Conservation (phyloP, 1,140 invertebrate genomes). For the Eciton burchellii region DNA sequence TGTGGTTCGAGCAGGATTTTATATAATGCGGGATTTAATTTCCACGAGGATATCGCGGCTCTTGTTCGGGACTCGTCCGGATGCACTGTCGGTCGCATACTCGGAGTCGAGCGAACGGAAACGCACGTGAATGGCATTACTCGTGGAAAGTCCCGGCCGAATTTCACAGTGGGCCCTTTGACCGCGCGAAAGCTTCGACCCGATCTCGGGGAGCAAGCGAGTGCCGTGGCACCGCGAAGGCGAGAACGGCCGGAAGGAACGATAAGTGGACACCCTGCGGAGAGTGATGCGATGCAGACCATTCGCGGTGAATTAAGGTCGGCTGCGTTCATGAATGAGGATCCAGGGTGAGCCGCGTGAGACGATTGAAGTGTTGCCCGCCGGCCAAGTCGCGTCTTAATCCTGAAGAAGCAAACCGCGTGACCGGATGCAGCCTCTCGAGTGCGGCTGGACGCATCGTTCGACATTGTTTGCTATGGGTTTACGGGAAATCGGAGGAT, state of each 20-base stretch:
- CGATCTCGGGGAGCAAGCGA: constrained; percentile 23
- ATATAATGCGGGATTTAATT: background rate
- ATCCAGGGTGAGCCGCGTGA: constrained; percentile 20
- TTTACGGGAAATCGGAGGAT: constrained; percentile 35
- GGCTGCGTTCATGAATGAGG: constrained; percentile 58
- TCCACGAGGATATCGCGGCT: background rate
- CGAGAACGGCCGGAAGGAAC: constrained; percentile 65
- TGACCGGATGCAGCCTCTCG: constrained; percentile 59
- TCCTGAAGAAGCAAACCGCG: constrained; percentile 25
- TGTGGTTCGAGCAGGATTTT: no score
- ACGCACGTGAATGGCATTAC: constrained; percentile 58
- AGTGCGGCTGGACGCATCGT: constrained; percentile 28
- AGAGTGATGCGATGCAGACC: constrained; percentile 67
- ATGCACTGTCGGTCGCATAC: background rate
- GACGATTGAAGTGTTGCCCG: constrained; percentile 35
- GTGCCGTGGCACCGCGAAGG: constrained; percentile 49
- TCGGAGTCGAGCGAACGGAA: constrained; percentile 35
- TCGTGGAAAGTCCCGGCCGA: constrained; percentile 61
- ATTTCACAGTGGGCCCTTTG: constrained; percentile 70
- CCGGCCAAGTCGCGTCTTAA: constrained; percentile 15
- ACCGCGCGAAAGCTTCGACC: constrained; percentile 45
- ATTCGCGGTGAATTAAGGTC: constrained; percentile 61
- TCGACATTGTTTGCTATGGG: constrained; percentile 46
- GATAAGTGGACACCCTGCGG: constrained; percentile 68
- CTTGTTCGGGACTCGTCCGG: background rate